Base-by-base conservation (phyloP, 2,888 invertebrate genomes). In the Venustoraphidia nigricollis region DNA sequence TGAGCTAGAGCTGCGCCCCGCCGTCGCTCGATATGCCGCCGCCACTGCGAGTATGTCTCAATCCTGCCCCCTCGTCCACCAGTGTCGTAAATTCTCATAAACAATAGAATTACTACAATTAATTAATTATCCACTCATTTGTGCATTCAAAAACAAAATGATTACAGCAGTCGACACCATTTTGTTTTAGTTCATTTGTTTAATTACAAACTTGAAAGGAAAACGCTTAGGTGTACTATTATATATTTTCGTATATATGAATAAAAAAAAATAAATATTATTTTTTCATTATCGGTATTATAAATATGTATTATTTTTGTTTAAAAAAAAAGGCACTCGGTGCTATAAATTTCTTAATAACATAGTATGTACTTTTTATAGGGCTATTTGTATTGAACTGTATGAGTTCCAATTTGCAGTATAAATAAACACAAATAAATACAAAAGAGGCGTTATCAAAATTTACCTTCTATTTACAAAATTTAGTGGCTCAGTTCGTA, bases 1-100 rank as follows among this genome's bases (percentile, higher is more conserved):
- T 45, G 41, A 46, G 14, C 38, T 13, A 10, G 36, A 10, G 45
- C 41, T 37, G 14, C 44, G 45, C 40, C 38, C 13, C 40, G 45
- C 44, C 47, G 34, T 36, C 47, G 34, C 45, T 43, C 35, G 36
- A 45, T 43, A 46, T 45, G 46, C 36, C 36, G 34, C 45, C 37
- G 41, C 45, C 49, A 37, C 46, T 49, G 50, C 51, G 36, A 35
- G 34, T 27, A 40, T 41, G 46, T 41, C 43, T 27, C 40, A n/a
- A 17, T 10, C 36, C 17, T 40, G n/a, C 17, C 13, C 27, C 27
- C 27, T 27, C 27, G 27, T 27, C 27, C 27, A 27, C 27, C 27
- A 27, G 27, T 27, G 27, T 27, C 27, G 27, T 27, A 27, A 27
- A 6, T 27, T 27, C 27, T 27, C 27, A 27, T 27, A 27, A 27